A percentile compares a stretch with the other conserved stretches of the same genome.
phyloP scores from a whole-genome alignment of 2,888 invertebrate genomes.

The Cremastinae sp. region DNA sequence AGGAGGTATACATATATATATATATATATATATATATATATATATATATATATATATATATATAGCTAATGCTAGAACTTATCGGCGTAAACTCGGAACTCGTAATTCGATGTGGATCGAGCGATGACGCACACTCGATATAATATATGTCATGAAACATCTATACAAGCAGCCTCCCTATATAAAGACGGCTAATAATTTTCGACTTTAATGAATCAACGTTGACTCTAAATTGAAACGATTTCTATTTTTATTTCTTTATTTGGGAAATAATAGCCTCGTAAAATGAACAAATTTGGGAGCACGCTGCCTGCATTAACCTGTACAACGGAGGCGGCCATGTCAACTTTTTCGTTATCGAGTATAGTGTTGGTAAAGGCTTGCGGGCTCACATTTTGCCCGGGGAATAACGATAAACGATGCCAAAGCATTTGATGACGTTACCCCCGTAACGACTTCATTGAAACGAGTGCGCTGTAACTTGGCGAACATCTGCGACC shows the following conservation, averaged over 20 bases:
- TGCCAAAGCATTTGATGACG: slow-evolving; percentile 56
- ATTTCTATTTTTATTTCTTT: too few species aligned
- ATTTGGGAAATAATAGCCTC: too few species aligned
- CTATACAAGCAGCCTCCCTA: slow-evolving; percentile 34
- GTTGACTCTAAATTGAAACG: too few species aligned
- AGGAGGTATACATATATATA: too few species aligned
- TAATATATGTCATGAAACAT: slow-evolving; percentile 55
- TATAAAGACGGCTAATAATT: not conserved
- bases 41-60: too few species aligned
- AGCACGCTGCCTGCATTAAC: not conserved
- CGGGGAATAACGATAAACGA: slow-evolving; percentile 54
- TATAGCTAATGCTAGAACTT: slow-evolving; percentile 1
- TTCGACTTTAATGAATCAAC: not conserved
- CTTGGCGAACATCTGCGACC: slow-evolving; percentile 1
- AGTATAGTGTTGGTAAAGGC: slow-evolving; percentile 34
- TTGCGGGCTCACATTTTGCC: slow-evolving; percentile 38
- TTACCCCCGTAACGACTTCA: slow-evolving; percentile 58
- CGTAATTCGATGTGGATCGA: slow-evolving; percentile 47
- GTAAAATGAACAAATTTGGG: not conserved
- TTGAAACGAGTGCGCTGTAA: slow-evolving; percentile 50
- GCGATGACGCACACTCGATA: slow-evolving; percentile 33
- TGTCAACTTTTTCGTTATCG: slow-evolving; percentile 6
- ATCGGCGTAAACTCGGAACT: slow-evolving; percentile 26
- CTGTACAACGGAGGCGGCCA: not conserved
- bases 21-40: too few species aligned